These are phyloP conservation scores for Pharmacophagus antenor DNA, from an alignment of 2,888 invertebrate genomes.

Conservation along the genomic window DNA sequence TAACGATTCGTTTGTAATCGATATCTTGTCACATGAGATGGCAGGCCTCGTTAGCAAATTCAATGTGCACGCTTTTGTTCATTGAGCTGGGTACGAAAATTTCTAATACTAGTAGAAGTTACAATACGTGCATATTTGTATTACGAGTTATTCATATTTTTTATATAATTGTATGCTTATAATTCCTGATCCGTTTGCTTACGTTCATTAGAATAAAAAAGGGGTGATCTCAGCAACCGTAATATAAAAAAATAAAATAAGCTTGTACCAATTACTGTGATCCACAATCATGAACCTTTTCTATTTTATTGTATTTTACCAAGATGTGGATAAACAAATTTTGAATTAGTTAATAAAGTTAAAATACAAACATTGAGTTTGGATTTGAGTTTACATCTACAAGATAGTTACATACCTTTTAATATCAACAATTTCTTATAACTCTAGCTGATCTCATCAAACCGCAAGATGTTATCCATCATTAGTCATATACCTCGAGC, in stretches of 20 bases:
- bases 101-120: no score
- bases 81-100: neutral
- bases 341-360: no score
- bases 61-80: neutral
- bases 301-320: no score
- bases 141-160: no score
- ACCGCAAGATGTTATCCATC: constrained; percentile 41
- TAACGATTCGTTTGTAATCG: neutral
- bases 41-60: neutral
- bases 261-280: no score
- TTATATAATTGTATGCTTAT: neutral
- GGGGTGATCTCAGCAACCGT: no score
- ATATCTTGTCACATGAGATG: neutral
- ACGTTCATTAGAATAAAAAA: no score
- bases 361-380: no score
- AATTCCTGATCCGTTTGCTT: neutral
- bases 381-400: neutral
- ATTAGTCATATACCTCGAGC: constrained; percentile 53
- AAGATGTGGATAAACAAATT: no score
- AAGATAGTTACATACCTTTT: constrained; percentile 13
- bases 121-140: no score
- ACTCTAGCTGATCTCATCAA: constrained; percentile 32
- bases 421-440: constrained; percentile 35
- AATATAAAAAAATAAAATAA: no score
- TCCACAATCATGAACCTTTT: no score